A percentile compares a stretch with the other conserved stretches of the same genome.
phyloP scores from a whole-genome alignment of 2,797 vertebrate species.

The Rhinatrema bivittatum region DNA sequence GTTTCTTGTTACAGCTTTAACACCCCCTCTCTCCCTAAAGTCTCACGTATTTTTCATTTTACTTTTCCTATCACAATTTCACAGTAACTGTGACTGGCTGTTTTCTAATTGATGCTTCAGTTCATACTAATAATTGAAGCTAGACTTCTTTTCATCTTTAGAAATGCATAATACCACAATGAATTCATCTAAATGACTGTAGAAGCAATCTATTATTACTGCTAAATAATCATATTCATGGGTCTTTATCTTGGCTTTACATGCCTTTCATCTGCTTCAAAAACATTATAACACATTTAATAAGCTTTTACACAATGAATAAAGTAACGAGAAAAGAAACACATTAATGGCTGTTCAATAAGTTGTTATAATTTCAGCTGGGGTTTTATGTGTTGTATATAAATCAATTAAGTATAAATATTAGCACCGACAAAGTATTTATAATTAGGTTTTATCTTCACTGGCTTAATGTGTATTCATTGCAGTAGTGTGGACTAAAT shows the following conservation, averaged over 20 bases:
- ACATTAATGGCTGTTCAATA: slow-evolving; percentile 30
- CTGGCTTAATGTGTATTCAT: slow-evolving; percentile 25
- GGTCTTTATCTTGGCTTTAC: slow-evolving; percentile 35
- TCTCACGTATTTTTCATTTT: background rate
- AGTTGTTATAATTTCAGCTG: slow-evolving; percentile 34
- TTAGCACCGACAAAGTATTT: slow-evolving; percentile 27
- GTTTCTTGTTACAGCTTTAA: no score
- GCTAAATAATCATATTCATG: slow-evolving; percentile 37
- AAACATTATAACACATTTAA: slow-evolving; percentile 43
- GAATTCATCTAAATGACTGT: slow-evolving; percentile 10
- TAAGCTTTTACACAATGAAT: slow-evolving; percentile 38
- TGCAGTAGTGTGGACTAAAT: slow-evolving; percentile 21
- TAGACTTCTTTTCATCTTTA: slow-evolving; percentile 57
- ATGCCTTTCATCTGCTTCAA: slow-evolving; percentile 43
- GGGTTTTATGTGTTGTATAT: slow-evolving; percentile 39
- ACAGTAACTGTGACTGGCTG: slow-evolving; percentile 10
- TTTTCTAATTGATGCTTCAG: slow-evolving; percentile 63
- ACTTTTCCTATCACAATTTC: slow-evolving; percentile 1
- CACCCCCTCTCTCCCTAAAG: no score
- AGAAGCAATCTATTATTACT: slow-evolving; percentile 34
- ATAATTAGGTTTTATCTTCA: slow-evolving; percentile 54
- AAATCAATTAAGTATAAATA: slow-evolving; percentile 59
- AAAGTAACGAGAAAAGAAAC: slow-evolving; percentile 28
- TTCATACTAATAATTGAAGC: slow-evolving; percentile 70
- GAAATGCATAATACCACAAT: slow-evolving; percentile 27